A percentile compares a stretch with the other conserved stretches of the same genome.
Conservation (phyloP, 2,113 vertebrate species). For the Tetraodon nigroviridis region DNA sequence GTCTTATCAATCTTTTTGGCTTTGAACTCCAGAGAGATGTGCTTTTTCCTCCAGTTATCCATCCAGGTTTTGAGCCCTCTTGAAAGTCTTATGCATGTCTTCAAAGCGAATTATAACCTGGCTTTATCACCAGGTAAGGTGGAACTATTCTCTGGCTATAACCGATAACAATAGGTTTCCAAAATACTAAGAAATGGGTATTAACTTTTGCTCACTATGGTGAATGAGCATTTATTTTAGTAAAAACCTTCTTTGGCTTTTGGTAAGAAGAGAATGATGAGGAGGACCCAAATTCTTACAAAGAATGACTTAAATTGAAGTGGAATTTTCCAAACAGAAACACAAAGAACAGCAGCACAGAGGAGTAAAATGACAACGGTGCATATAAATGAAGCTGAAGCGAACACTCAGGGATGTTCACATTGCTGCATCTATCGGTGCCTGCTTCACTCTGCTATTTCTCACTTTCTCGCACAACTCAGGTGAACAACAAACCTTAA, state of each 20-base stretch:
- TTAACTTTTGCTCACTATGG: no score
- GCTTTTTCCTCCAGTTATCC: background rate
- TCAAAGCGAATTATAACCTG: constrained; percentile 8
- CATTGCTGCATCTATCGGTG: background rate
- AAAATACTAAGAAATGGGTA: no score
- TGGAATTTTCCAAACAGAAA: background rate
- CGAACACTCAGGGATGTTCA: background rate
- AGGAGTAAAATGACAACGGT: background rate
- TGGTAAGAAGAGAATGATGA: background rate
- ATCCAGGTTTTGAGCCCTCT: background rate
- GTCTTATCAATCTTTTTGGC: background rate
- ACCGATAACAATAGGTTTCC: background rate
- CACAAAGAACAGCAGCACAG: background rate
- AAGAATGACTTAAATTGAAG: background rate
- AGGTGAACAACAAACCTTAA: no score
- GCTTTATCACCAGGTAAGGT: background rate
- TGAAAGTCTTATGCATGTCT: constrained; percentile 18
- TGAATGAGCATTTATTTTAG: no score
- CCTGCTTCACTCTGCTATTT: no score
- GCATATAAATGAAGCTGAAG: background rate
- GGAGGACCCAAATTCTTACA: background rate
- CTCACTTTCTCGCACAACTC: no score
- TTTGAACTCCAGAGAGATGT: background rate
- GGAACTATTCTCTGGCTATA: background rate
- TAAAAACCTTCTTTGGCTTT: no score